Evolutionary conservation across 2,113 vertebrate genomes (phyloP).

Genomic region (Bubo blakistoni): DNA sequence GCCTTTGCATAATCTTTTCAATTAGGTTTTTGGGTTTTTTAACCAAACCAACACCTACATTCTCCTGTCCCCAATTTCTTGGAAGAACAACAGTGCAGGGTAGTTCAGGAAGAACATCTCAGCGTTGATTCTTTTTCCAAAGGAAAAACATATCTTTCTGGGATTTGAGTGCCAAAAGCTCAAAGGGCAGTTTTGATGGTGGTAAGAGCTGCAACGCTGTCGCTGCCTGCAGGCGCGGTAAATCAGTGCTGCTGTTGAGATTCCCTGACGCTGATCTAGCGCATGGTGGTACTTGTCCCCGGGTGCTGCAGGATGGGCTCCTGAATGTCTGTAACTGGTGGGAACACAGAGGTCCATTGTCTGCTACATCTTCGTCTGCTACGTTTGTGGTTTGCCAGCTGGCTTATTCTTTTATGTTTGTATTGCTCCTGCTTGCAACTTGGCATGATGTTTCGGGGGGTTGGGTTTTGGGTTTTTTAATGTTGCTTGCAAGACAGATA

Average conservation of each 20-base stretch:
- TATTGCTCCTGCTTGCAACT: not conserved
- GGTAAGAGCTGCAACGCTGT: not conserved
- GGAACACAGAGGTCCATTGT: conserved; percentile 16
- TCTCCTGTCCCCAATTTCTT: not conserved
- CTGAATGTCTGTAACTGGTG: not conserved
- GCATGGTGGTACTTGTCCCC: not conserved
- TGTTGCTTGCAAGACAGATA: conserved; percentile 11
- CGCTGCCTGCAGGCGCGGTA: not conserved
- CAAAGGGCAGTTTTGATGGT: not conserved
- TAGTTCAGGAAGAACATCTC: not conserved
- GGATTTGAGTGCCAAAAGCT: not conserved
- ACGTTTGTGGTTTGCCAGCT: conserved; percentile 28
- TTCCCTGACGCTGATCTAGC: not conserved
- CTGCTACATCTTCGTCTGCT: not conserved
- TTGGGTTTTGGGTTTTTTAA: not conserved
- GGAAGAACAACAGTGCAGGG: not conserved
- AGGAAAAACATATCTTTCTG: not conserved
- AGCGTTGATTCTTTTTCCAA: not conserved
- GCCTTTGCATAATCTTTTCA: not conserved
- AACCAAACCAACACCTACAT: not conserved
- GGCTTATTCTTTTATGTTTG: conserved; percentile 1
- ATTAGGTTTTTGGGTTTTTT: not conserved
- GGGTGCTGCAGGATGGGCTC: not conserved
- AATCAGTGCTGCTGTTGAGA: not conserved
- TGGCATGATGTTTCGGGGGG: not conserved